Base-by-base conservation (phyloP, 2,113 vertebrate genomes). In the Dipodomys stephensi region DNA sequence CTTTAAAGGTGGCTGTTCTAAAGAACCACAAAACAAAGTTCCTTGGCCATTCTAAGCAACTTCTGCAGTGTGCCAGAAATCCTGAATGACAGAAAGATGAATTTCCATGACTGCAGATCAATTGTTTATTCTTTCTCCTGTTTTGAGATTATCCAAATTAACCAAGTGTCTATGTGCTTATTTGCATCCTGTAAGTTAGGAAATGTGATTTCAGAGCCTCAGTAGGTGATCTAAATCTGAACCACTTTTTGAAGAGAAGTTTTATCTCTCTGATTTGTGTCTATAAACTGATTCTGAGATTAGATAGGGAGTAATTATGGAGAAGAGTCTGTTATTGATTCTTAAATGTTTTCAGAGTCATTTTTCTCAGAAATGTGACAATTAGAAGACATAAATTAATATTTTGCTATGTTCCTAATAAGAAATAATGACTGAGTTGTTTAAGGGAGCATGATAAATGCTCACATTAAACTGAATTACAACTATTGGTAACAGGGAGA, bases 281-380 rank as follows among this genome's bases (percentile, higher is more conserved):
- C 87, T 92, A 46, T 44, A 35, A 35, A 77, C 35, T 87, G 83
- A 64, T 18, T 86, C 7, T 82, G 64, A 89, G 46, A 84, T 74
- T 53, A 90, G 76, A 87, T 44, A 76, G 27, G 39, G 22, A 94
- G 44, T 81, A 94, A 92, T 87, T 93, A 89, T 2, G 13, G 39
- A 87, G 15, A 84, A 82, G 18, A 78, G n/a, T 62, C 72, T 95
- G n/a, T 49, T 78, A 78, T 62, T 94, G 79, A 94, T 60, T 91
- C n/a, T n/a, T 90, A 16, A n/a, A 13, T 89, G 74, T 73, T 88
- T 90, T 18, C 2, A 13, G 32, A 87, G 78, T 79, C 73, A 77
- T 94, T 91, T 96, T 95, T 95, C 84, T 82, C 16, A 91, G 49
- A 95, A 87, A 87, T 88, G 27, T 84, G 78, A 94, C 87, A 96